These are phyloP conservation scores for Panonychus citri DNA, from an alignment of 1,140 invertebrate species.

Conservation along the genomic window DNA sequence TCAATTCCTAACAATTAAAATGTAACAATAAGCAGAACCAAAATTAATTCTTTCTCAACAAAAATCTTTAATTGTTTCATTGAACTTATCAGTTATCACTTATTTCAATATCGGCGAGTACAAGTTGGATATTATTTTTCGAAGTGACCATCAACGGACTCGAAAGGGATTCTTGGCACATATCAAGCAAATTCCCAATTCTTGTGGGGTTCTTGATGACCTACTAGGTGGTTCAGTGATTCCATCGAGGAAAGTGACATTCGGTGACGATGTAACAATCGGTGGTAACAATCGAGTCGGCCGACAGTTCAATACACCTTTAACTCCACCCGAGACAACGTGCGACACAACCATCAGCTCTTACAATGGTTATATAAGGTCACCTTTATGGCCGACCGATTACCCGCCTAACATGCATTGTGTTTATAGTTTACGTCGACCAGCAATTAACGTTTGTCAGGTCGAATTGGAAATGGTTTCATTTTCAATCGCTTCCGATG, in stretches of 20 bases:
- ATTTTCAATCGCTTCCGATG: background rate
- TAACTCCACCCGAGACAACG: background rate
- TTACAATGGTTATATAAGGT: background rate
- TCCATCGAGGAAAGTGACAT: background rate
- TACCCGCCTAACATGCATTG: background rate
- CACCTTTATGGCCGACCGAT: background rate
- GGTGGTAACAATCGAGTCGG: no score
- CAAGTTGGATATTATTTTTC: background rate
- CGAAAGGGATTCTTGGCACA: constrained; percentile 1
- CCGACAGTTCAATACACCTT: background rate
- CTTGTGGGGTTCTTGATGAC: background rate
- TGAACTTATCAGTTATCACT: background rate
- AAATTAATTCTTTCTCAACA: background rate
- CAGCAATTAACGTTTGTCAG: constrained; percentile 4
- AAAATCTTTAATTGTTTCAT: background rate
- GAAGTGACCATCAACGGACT: background rate
- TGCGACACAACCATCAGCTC: background rate
- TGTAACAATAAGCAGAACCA: background rate
- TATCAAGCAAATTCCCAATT: background rate
- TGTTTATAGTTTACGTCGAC: background rate
- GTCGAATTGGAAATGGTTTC: constrained; percentile 6
- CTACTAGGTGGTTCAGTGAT: no score
- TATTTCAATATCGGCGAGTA: no score
- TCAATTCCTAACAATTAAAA: constrained; percentile 1
- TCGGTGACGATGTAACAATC: background rate